Base-by-base conservation (phyloP, 2,113 vertebrate species). In the Misgurnus anguillicaudatus region DNA sequence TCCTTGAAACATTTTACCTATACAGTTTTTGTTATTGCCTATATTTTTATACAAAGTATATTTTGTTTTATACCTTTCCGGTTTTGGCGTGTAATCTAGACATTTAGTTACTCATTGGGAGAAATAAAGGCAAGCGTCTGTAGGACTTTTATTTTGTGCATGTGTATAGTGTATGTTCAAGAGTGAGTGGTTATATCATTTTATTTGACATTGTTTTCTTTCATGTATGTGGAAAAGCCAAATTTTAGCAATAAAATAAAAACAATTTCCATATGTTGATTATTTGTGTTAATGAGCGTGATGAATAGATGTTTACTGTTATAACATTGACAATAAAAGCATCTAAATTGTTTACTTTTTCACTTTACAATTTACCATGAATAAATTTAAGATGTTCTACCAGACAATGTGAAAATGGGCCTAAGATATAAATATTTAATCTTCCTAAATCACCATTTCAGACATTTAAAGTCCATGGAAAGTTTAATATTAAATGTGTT, bases 21-120 rank as follows among this genome's bases (percentile, higher is more conserved):
- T 75, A 57, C 2, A 31, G 0, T 31, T 62, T 75, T 51, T 76
- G 74, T 63, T 39, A 47, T 78, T 82, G 38, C 53, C 36, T 58
- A 64, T 65, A 63, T 76, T 72, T 83, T 77, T 61, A 48, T 67
- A 63, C 60, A 53, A 78, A 68, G 62, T 78, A 70, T 84, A 76
- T 84, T 81, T 78, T 78, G 69, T 78, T 78, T 69, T 65, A 64
- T 74, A 75, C 57, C 58, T 71, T 31, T 9, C 42, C 42, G 31
- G 69, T 78, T 48, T 74, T 57, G 21, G 42, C 75, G 65, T 64
- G 58, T 75, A 60, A 70, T 64, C 57, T 77, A 48, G 60, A 64
- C 57, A 38, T 63, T 77, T 48, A 78, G 10, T 42, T 80, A 80
- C n/a, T 55, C 31, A 45, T 69, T 36, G 48, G 39, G 19, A 10